Evolutionary conservation across 2,113 vertebrate genomes (phyloP), one percentile per base, ranked within the genome.

Genomic region (Tychaedon coryphoeus): DNA sequence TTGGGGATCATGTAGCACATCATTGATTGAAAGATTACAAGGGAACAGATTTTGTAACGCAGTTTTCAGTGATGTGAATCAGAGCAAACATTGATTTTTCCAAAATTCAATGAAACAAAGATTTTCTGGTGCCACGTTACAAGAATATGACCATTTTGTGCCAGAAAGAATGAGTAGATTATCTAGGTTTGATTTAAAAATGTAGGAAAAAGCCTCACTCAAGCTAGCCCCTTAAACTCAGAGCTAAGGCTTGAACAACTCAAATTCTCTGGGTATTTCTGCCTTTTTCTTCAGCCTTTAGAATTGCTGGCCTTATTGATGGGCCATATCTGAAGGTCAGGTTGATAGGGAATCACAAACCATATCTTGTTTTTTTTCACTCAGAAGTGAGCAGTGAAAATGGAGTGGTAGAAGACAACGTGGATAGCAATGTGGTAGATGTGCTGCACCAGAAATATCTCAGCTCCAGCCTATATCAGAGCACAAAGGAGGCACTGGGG

Each of bases 391-490:
- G 20, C 54, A 61, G 14, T 81, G 92, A 92, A 86, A 90, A 95
- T 50, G 90, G 72, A 86, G n/a, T 65, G 34, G 33, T 91, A 76
- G 89, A 95, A 74, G 81, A 86, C 34, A 92, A 73, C 0, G 3
- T 25, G 72, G 72, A 61, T 19, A 74, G 62, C 83, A 90, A 57
- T 4, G 85, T 97, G 57, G 96, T 97, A 20, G 95, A 97, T 42
- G 54, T 86, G 25, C 90, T 97, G 61, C 91, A 97, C 70, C 92
- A 97, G 89, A 93, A 96, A 34, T 97, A 97, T 20, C 86, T 97
- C 43, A 85, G 84, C 83, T 97, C 97, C 51, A 93, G 58, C 65
- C 82, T 96, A 2, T 97, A 94, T 78, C 64, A 90, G 57, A 82
- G 71, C 66, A 96, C 83, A 58, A 92, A 72, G 76, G 93, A 97